Evolutionary conservation across 2,797 vertebrate species (phyloP), one percentile per base, ranked within the genome.

Genomic region (Eremophila alpestris): DNA sequence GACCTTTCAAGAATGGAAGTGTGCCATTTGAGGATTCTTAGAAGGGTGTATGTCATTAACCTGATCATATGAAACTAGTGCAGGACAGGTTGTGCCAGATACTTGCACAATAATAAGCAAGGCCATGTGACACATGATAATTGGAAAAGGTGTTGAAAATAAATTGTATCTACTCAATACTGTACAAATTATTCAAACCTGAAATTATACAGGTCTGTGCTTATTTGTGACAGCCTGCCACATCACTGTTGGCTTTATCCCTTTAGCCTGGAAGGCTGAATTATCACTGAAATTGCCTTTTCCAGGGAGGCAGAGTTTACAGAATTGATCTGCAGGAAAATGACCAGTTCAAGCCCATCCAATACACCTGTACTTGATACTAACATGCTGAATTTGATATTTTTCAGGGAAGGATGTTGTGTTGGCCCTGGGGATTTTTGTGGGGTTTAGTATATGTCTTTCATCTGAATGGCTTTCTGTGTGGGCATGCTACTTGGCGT

Each of bases 1-100:
- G 79, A 95, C 40, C 29, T 96, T 92, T 95, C 59, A 94, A 94
- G 96, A 96, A 93, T 86, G 89, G 81, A 87, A 60, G 43, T 41
- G 54, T 93, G 23, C 60, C 71, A 67, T 34, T 84, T 78, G 80
- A 63, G 73, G 38, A 51, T 81, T 78, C 84, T 58, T 64, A 82
- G 59, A 65, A 81, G 45, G 19, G 24, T 5, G 22, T 71, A 40
- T 15, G 2, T 46, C 77, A 82, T 89, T 94, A 96, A 92, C 81
- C 76, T 64, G 2, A 63, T 95, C 85, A 90, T 69, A 49, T 64
- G 83, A 58, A 91, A 79, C 43, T 69, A 71, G 22, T 46, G 1
- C 21, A 17, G 81, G 45, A 26, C 38, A 71, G 5, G 41, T 88
- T 68, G 27, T 32, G 43, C 83, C 48, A 83, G 49, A 55, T 62